phyloP scores from a whole-genome alignment of 2,113 vertebrate genomes.

The Otus sunia region DNA sequence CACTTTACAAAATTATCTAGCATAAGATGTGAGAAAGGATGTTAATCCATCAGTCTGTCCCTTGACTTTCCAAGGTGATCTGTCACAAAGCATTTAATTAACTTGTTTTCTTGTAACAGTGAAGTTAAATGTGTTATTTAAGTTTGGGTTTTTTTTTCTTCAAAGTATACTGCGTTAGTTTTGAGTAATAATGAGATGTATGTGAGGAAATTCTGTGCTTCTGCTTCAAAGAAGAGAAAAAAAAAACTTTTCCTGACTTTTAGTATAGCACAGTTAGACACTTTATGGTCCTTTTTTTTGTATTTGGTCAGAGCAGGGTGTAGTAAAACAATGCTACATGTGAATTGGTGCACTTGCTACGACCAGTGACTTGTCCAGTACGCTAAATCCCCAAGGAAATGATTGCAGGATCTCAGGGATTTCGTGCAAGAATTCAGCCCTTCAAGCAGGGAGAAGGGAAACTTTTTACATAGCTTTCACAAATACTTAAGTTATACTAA shows the following conservation, averaged over 20 bases:
- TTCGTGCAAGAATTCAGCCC: background rate
- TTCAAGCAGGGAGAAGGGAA: background rate
- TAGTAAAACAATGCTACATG: background rate
- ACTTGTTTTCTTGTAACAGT: background rate
- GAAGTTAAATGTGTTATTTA: background rate
- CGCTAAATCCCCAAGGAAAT: background rate
- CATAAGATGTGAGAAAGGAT: background rate
- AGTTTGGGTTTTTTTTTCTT: background rate
- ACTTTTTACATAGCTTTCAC: background rate
- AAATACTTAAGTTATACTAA: background rate
- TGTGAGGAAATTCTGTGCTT: background rate
- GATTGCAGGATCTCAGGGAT: background rate
- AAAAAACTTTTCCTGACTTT: background rate
- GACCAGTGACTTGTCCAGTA: background rate
- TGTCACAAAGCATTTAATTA: background rate
- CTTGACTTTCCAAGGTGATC: background rate
- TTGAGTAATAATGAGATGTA: background rate
- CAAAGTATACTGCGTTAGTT: background rate
- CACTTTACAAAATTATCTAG: background rate
- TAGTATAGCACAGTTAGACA: background rate
- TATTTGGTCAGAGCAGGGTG: background rate
- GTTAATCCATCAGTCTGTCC: rapidly evolving
- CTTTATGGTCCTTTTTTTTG: background rate
- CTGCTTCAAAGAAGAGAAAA: background rate
- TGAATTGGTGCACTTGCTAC: background rate